Evolutionary conservation across 1,140 invertebrate species (phyloP), one percentile per base, ranked within the genome.

Genomic region (Metopolophium dirhodum): DNA sequence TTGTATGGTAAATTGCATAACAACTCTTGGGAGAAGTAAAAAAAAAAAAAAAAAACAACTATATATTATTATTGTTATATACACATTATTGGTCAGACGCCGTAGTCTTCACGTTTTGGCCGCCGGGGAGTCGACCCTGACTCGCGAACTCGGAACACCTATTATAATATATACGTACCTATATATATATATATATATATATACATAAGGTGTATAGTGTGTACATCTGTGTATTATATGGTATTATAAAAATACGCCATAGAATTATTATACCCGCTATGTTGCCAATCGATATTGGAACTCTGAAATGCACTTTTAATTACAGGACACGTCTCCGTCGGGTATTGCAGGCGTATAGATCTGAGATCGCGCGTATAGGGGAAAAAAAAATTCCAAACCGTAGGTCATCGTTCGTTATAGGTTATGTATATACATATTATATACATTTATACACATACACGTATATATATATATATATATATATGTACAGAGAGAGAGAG

Each of bases 1-100:
- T 87, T 47, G 45, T 87, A 87, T 87, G 45, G 86, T 86, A 87
- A 49, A 51, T 87, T n/a, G 8, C 86, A n/a, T n/a, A 35, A 87
- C 30, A 9, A 49, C 23, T 87, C 86, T 49, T 8, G 11, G 7
- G 45, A 47, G 2, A 23, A n/a, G 3, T 41, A 41, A 47, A 9
- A 37, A 47, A 47, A 23, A 37, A 47, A 47, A 23, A 45, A 23
- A 83, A 35, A 86, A 45, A 45, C 85, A 26, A n/a, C 18, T n/a
- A 54, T 22, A 51, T 51, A 51, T 51, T 37, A 41, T 41, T 41
- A 41, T 41, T 37, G 2, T 37, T 41, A 41, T 41, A 41, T 41
- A 49, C 30, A 20, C 30, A n/a, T 87, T 49, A 87, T 85, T 85
- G 41, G 45, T 49, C n/a, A 7, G 47, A 87, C 45, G 47, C 14